Conservation (phyloP, 2,888 invertebrate species). For the Carpatolechia fugitivella region DNA sequence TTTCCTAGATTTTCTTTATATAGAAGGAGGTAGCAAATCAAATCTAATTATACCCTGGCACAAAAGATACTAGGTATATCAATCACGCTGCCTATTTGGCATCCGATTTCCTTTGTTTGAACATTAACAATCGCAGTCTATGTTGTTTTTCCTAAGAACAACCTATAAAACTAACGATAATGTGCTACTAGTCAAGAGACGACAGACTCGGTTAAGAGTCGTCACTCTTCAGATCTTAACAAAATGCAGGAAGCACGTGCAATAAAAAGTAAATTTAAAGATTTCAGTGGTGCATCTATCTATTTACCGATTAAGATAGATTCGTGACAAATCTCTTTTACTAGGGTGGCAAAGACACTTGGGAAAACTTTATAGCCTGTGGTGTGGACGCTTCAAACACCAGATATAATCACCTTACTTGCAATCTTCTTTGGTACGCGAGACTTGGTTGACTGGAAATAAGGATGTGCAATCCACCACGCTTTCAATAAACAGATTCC, state of each 20-base stretch:
- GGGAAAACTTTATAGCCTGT: background rate
- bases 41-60: no score
- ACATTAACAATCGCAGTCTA: background rate
- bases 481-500: no score
- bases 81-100: background rate
- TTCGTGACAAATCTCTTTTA: slow-evolving; percentile 20
- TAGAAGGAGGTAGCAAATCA: no score
- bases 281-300: slow-evolving; percentile 55
- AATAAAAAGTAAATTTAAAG: slow-evolving; percentile 63
- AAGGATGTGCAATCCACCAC: no score
- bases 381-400: no score
- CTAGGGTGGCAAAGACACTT: no score
- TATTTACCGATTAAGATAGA: slow-evolving; percentile 38
- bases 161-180: slow-evolving; percentile 9
- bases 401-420: no score
- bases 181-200: slow-evolving; percentile 11
- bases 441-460: no score
- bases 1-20: no score
- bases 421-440: no score
- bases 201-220: slow-evolving; percentile 22
- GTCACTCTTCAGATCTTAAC: slow-evolving; percentile 26
- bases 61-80: no score
- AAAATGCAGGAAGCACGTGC: slow-evolving; percentile 55
- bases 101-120: background rate
- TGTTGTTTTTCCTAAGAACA: slow-evolving; percentile 16